Evolutionary conservation across 2,113 vertebrate species (phyloP).

Genomic region (Glaucidium brasilianum): DNA sequence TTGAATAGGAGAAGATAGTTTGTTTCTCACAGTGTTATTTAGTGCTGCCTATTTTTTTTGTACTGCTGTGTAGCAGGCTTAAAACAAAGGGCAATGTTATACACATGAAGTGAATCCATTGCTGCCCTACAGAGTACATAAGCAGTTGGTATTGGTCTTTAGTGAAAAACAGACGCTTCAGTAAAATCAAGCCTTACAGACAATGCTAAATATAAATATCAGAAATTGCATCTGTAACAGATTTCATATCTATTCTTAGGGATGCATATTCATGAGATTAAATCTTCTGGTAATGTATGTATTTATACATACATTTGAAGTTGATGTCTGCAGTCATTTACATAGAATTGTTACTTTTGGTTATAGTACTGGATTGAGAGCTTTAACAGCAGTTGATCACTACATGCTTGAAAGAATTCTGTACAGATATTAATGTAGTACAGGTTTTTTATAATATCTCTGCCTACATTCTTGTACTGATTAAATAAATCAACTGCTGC

Average conservation of each 20-base stretch:
- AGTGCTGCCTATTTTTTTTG: not conserved
- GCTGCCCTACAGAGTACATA: not conserved
- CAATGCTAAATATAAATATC: not conserved
- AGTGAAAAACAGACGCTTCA: not conserved
- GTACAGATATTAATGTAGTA: not conserved
- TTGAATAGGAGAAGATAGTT: not conserved
- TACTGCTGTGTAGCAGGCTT: not conserved
- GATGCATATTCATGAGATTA: not conserved
- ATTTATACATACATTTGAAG: not conserved
- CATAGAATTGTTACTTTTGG: not conserved
- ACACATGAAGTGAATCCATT: not conserved
- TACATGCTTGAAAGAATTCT: not conserved
- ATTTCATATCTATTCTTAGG: not conserved
- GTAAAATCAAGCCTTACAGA: not conserved
- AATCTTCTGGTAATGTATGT: not conserved
- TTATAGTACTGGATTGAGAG: not conserved
- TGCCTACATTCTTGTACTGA: not conserved
- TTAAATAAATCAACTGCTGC: not conserved
- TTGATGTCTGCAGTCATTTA: not conserved
- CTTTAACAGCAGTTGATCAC: not conserved
- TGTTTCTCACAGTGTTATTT: not conserved
- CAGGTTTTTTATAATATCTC: not conserved
- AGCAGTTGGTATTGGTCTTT: not conserved
- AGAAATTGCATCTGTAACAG: not conserved
- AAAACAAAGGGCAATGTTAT: not conserved